phyloP scores from a whole-genome alignment of 2,113 vertebrate species.

The Mus musculus region GRCm39 chr6:5136001-5136500 shows the following conservation, averaged over 20 bases:
- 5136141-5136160: no score
- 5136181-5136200: not conserved
- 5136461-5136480: not conserved
- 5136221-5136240: not conserved
- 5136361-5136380: not conserved
- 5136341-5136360: not conserved
- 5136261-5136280: not conserved
- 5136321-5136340: not conserved
- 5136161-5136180: not conserved
- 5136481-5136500: not conserved
- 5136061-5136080: not conserved
- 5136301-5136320: not conserved
- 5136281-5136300: not conserved
- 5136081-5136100: not conserved
- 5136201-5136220: no score
- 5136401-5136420: not conserved
- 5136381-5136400: not conserved
- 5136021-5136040: not conserved
- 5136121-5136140: not conserved
- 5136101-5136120: not conserved
- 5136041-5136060: not conserved
- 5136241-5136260: not conserved
- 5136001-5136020: not conserved
- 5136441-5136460: not conserved
- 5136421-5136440: not conserved